Evolutionary conservation across 2,113 vertebrate genomes (phyloP), one percentile per base, ranked within the genome.

Genomic region (Chloroceryle aenea): DNA sequence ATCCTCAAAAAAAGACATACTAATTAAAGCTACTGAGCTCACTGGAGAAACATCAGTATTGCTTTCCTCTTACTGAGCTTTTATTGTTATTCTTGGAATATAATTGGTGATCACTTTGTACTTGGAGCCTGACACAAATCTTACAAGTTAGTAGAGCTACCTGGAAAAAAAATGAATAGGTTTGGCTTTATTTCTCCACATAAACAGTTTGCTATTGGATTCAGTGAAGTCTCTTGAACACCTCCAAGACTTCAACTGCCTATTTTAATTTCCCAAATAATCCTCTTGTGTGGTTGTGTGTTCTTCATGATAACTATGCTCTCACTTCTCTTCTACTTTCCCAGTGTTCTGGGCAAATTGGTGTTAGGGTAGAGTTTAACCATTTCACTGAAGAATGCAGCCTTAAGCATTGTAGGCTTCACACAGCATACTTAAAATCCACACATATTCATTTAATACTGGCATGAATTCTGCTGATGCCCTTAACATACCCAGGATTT

Each of bases 71-170:
- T 58, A 91, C 27, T 27, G 85, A 93, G 82, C 6, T 83, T 94
- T 92, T 89, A 79, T 80, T 90, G 68, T 43, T 90, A 21, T 79
- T 92, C 91, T 91, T 87, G 64, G 36, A 88, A 75, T 52, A 72
- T 81, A 90, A 95, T 84, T 67, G 42, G 80, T 62, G 73, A 87
- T 82, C 56, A 79, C 92, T 89, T 95, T 75, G 80, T 90, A 32
- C 85, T 94, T 69, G 53, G 52, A 96, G 76, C 32, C 75, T 89
- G 66, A 95, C 66, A 90, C 45, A 81, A 81, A 81, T 85, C 52
- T 95, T 84, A 50, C 19, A 53, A 80, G 69, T 90, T 74, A 47
- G n/a, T 88, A 64, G 72, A 89, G 36, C 34, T 93, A 64, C 77
- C 87, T 88, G 36, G 26, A 36, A 73, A 68, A 68, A 80, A 63